Conservation (phyloP, 1,140 invertebrate species). For the Condylostylus longicornis region DNA sequence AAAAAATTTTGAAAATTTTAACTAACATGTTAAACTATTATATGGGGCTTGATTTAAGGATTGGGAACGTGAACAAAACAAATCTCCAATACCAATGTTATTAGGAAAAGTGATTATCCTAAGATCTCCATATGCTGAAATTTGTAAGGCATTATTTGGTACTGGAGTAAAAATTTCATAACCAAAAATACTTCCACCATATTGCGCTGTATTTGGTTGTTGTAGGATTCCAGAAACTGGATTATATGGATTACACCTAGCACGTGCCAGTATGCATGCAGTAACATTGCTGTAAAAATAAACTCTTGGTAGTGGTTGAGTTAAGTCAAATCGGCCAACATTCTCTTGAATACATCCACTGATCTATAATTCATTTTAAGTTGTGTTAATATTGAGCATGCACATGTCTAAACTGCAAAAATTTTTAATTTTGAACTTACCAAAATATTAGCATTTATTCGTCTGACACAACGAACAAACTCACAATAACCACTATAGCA, state of each 20-base stretch:
- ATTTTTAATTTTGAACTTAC: constrained; percentile 19
- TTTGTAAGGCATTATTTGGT: constrained; percentile 35
- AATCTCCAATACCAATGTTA: constrained; percentile 15
- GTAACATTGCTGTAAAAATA: constrained; percentile 39
- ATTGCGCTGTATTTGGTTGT: constrained; percentile 11
- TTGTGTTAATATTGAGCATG: background rate
- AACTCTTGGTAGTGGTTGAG: constrained; percentile 12
- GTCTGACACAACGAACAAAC: constrained; percentile 38
- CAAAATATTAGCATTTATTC: constrained; percentile 37
- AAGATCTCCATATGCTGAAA: constrained; percentile 36
- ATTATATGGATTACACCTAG: constrained; percentile 37
- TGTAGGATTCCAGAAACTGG: constrained; percentile 41
- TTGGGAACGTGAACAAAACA: constrained; percentile 21
- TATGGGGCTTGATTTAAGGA: constrained; percentile 23
- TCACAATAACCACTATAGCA: constrained; percentile 39
- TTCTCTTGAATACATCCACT: constrained; percentile 2
- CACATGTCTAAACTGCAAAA: background rate
- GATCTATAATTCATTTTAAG: background rate
- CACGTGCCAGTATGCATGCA: constrained; percentile 38
- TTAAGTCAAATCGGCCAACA: constrained; percentile 3
- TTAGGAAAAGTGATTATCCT: constrained; percentile 35
- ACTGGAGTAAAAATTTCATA: background rate
- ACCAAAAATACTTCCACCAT: constrained; percentile 18
- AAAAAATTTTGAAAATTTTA: too few species aligned
- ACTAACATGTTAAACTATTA: too few species aligned